Percentiles rank a stretch among this genome's conserved stretches.
These are phyloP conservation scores for Pipistrellus nathusii DNA, from an alignment of 2,797 vertebrate species.

Conservation along the genomic window DNA sequence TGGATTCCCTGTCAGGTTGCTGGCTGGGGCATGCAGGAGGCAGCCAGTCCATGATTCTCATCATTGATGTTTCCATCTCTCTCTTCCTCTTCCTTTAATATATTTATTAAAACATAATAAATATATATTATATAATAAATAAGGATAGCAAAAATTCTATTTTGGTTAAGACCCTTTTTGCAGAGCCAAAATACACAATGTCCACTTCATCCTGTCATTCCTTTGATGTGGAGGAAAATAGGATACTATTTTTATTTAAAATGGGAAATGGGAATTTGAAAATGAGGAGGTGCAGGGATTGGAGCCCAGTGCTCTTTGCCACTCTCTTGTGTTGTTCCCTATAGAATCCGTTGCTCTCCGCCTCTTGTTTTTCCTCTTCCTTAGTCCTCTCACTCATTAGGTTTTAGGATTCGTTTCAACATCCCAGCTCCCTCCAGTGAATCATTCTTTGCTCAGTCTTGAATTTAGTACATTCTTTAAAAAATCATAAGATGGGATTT, in stretches of 20 bases:
- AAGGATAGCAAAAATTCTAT: neutral
- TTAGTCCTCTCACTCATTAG: neutral
- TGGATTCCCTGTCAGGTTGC: too few species aligned
- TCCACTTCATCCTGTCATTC: neutral
- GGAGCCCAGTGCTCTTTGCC: neutral
- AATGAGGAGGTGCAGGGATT: neutral
- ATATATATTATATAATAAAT: too few species aligned
- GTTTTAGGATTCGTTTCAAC: neutral
- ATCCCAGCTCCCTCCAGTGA: neutral
- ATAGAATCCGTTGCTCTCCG: neutral
- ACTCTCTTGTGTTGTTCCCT: neutral
- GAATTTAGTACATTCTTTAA: neutral
- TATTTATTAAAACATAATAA: too few species aligned
- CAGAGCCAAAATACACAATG: neutral
- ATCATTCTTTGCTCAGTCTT: neutral
- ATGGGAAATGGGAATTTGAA: neutral
- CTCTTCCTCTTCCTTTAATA: too few species aligned
- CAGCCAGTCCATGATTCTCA: too few species aligned
- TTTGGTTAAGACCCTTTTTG: conserved; percentile 6
- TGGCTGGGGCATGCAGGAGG: too few species aligned
- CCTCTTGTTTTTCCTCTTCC: neutral
- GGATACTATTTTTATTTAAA: neutral
- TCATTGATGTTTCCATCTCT: too few species aligned
- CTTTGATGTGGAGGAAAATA: conserved; percentile 10
- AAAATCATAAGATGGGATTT: neutral